phyloP scores from a whole-genome alignment of 2,113 vertebrate genomes.

The Pelecanoides urinatrix region DNA sequence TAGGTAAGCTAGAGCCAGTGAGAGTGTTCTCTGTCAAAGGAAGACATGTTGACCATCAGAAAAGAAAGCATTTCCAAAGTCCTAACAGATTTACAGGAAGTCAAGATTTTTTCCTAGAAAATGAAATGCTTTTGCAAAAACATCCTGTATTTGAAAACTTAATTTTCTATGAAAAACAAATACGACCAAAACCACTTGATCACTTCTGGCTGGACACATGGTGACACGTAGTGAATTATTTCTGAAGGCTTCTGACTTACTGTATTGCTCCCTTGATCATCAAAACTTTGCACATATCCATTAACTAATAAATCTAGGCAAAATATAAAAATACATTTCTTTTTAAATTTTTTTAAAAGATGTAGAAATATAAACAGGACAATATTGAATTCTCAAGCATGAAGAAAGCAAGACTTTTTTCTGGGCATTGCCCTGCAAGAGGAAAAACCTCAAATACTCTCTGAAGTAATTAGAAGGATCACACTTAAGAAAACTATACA shows the following conservation, averaged over 20 bases:
- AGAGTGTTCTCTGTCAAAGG: background rate
- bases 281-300: background rate
- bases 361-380: background rate
- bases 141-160: background rate
- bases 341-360: background rate
- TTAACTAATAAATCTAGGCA: background rate
- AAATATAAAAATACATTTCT: background rate
- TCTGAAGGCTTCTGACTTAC: background rate
- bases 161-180: background rate
- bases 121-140: background rate
- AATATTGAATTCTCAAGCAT: background rate
- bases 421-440: background rate
- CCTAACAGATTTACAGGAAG: background rate
- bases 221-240: background rate
- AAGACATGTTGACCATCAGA: background rate
- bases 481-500: background rate
- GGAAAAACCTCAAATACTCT: background rate
- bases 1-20: background rate
- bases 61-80: background rate
- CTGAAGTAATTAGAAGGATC: background rate
- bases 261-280: background rate
- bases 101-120: background rate
- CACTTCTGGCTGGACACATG: background rate
- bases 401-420: background rate
- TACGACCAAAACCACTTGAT: background rate